phyloP scores from a whole-genome alignment of 2,888 invertebrate genomes.

The Cryptus viduatorius region DNA sequence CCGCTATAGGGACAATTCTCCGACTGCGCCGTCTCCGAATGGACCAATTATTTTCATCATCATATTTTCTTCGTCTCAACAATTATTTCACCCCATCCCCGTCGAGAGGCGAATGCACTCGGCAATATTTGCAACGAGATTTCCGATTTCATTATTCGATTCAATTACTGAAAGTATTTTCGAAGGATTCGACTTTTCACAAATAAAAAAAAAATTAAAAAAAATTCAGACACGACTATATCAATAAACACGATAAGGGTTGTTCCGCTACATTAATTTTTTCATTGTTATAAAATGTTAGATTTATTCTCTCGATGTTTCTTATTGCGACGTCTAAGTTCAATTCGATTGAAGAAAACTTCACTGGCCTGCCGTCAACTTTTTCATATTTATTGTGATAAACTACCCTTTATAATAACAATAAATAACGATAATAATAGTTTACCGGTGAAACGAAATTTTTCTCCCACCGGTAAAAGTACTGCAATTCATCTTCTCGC shows the following conservation, averaged over 20 bases:
- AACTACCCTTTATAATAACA: not conserved
- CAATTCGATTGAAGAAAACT: not conserved
- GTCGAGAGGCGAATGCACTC: not conserved
- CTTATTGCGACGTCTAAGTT: not conserved
- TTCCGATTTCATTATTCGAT: not conserved
- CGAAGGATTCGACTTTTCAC: not conserved
- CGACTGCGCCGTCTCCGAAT: conserved; percentile 52
- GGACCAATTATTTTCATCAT: conserved; percentile 43
- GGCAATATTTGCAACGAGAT: not conserved
- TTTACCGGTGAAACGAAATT: too few species aligned
- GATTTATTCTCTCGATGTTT: too few species aligned
- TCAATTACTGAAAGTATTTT: not conserved
- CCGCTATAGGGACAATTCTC: conserved; percentile 1
- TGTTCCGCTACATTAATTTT: not conserved
- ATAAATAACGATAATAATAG: conserved; percentile 6
- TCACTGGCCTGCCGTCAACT: not conserved
- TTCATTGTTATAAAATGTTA: not conserved
- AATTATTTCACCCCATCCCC: not conserved
- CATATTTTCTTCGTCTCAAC: not conserved
- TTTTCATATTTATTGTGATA: not conserved
- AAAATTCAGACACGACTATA: not conserved
- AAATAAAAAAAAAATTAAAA: not conserved
- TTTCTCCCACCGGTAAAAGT: not conserved
- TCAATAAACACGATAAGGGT: not conserved
- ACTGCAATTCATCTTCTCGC: conserved; percentile 10